Conservation (phyloP, 2,113 vertebrate species). For the Pterocles gutturalis region DNA sequence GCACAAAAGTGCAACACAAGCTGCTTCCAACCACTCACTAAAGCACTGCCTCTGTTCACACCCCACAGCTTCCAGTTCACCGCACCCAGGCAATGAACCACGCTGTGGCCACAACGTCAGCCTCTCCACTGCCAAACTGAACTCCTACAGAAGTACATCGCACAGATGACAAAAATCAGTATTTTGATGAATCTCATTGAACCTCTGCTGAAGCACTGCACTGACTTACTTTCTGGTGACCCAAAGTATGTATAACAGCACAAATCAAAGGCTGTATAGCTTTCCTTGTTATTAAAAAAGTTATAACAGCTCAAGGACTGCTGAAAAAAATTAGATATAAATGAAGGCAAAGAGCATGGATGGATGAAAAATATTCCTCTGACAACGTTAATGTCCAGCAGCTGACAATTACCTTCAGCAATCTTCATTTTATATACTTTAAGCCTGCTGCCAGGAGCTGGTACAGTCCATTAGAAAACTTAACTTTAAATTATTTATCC, state of each 20-base stretch:
- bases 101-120: neutral
- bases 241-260: neutral
- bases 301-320: neutral
- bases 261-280: neutral
- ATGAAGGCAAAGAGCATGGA: neutral
- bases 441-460: neutral
- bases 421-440: neutral
- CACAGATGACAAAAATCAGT: neutral
- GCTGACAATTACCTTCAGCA: slow-evolving; percentile 2
- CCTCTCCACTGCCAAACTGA: neutral
- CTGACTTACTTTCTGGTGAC: neutral
- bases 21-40: neutral
- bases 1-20: neutral
- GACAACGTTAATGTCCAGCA: neutral
- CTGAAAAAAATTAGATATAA: neutral
- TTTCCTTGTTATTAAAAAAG: neutral
- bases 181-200: neutral
- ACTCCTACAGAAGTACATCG: neutral
- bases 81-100: neutral
- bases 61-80: neutral
- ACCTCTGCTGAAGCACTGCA: neutral
- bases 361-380: slow-evolving; percentile 5
- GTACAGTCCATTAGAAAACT: neutral
- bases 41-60: neutral
- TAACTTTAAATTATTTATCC: neutral